phyloP scores from a whole-genome alignment of 2,113 vertebrate species.

The Chionis minor region DNA sequence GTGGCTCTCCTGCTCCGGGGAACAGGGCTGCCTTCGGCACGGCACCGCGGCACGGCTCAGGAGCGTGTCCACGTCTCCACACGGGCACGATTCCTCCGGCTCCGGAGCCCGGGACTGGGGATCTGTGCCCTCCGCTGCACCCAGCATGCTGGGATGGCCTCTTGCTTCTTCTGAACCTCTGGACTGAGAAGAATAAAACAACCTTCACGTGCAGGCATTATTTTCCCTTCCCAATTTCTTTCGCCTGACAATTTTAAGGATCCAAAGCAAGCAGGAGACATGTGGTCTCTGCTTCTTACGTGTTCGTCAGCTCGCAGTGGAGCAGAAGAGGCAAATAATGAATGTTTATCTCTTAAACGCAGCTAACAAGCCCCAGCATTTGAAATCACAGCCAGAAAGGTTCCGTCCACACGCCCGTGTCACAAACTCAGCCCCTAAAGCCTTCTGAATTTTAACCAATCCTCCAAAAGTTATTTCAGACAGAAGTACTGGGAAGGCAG shows the following conservation, averaged over 20 bases:
- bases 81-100: accelerated
- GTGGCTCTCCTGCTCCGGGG: not conserved
- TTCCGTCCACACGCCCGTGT: not conserved
- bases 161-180: not conserved
- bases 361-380: not conserved
- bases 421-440: not conserved
- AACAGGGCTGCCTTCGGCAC: not conserved
- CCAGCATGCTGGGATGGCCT: not conserved
- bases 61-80: not conserved
- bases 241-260: not conserved
- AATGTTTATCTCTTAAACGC: not conserved
- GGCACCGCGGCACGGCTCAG: not conserved
- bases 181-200: not conserved
- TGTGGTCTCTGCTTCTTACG: not conserved
- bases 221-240: not conserved
- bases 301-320: not conserved
- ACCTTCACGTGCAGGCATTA: not conserved
- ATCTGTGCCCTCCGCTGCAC: not conserved
- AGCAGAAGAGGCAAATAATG: not conserved
- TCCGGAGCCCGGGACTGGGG: not conserved
- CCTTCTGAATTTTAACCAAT: not conserved
- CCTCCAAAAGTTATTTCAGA: not conserved
- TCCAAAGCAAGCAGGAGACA: not conserved
- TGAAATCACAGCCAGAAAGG: not conserved
- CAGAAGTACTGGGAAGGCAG: not conserved